Base-by-base conservation (phyloP, 2,797 vertebrate species). In the Leucoraja ocellata region DNA sequence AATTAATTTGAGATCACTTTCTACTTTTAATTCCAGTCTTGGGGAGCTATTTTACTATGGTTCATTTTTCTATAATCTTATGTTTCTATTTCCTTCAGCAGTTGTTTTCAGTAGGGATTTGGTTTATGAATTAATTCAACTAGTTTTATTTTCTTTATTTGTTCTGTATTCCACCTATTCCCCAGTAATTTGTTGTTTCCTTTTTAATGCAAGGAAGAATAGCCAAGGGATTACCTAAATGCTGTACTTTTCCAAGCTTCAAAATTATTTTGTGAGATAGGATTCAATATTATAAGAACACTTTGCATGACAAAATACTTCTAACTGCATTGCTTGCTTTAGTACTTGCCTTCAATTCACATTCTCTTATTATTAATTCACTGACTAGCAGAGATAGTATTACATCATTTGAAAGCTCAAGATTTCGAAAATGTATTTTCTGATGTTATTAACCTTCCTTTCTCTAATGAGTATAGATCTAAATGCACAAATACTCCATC, bases 221-320 rank as follows among this genome's bases (percentile, higher is more conserved):
- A 32, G 83, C 84, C 21, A 36, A 68, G 5, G n/a, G 63, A 88
- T 36, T 68, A 88, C 14, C 65, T 18, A 68, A 88, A 88, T 68
- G 63, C n/a, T 68, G 6, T 68, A n/a, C 54, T 61, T 84, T 54
- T 61, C 25, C 13, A 61, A 7, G 25, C 25, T 65, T 88, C 25
- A 86, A 21, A 65, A 88, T 18, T 88, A 18, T 36, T 3, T 88
- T 32, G 13, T 32, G 6, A 6, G 18, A 63, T 28, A n/a, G 58
- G 4, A 65, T 86, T 65, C 63, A 63, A 36, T 68, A 68, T 68
- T 88, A 18, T 68, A 68, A 88, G 32, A 68, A 68, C 63, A 16
- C 16, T 88, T 88, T 88, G 63, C 84, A 68, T 36, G n/a, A 88
- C n/a, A 88, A 88, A 68, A 88, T 14, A 18, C n/a, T 88, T 88